Evolutionary conservation across 2,888 invertebrate genomes (phyloP).

Genomic region (Luperina testacea): DNA sequence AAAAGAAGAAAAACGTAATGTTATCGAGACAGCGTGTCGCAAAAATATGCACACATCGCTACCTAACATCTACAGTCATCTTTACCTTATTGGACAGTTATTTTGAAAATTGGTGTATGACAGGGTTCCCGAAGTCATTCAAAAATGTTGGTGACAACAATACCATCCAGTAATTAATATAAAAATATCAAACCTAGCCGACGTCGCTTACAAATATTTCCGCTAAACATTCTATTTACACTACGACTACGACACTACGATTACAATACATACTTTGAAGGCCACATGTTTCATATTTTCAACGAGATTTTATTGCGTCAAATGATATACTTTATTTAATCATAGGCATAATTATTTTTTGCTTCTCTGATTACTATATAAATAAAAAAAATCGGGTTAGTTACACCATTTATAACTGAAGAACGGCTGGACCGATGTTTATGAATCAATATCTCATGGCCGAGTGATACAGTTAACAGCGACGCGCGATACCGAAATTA

Average conservation of each 20-base stretch:
- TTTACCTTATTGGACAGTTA: background rate
- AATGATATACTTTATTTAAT: slow-evolving; percentile 24
- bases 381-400: no score
- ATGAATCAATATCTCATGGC: background rate
- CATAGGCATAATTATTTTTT: slow-evolving; percentile 33
- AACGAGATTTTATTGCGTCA: slow-evolving; percentile 25
- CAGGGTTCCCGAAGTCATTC: background rate
- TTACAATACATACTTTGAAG: slow-evolving; percentile 58
- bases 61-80: background rate
- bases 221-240: slow-evolving; percentile 62
- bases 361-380: background rate
- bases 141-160: slow-evolving; percentile 9
- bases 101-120: slow-evolving; percentile 13
- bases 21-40: background rate
- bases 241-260: slow-evolving; percentile 54
- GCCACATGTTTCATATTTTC: slow-evolving; percentile 64
- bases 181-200: slow-evolving; percentile 44
- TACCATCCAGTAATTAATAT: slow-evolving; percentile 29
- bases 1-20: slow-evolving; percentile 42
- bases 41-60: background rate
- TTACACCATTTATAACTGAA: no score
- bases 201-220: slow-evolving; percentile 33
- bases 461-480: slow-evolving; percentile 1
- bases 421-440: no score
- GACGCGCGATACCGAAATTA: slow-evolving; percentile 1